These are phyloP conservation scores for Ciona savignyi DNA, from an alignment of 23 tunicate species.

Conservation along the genomic window DNA sequence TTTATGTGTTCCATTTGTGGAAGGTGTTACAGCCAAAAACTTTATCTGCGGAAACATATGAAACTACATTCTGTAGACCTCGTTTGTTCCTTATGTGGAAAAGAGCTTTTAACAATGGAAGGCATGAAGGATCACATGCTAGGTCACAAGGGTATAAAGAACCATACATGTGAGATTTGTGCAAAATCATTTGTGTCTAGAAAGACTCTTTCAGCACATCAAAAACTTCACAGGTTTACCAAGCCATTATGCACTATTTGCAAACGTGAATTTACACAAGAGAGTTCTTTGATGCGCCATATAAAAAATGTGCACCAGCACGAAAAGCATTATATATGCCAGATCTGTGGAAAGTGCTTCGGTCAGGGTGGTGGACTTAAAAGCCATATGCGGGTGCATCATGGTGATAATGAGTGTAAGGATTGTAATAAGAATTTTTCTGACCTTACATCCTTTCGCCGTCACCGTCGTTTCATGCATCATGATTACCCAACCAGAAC, in stretches of 20 bases:
- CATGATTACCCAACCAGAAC: neutral
- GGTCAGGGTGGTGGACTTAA: neutral
- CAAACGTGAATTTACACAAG: neutral
- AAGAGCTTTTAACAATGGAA: neutral
- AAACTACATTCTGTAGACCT: neutral
- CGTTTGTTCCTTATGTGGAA: neutral
- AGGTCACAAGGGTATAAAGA: neutral
- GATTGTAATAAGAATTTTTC: neutral
- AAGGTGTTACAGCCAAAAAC: neutral
- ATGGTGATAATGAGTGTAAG: neutral
- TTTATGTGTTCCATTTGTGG: neutral
- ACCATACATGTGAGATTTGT: neutral
- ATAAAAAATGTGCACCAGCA: neutral
- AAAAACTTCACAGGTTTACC: neutral
- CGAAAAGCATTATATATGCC: neutral
- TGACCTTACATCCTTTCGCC: neutral
- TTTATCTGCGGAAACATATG: neutral
- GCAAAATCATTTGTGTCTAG: neutral
- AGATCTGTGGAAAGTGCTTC: neutral
- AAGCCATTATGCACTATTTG: neutral
- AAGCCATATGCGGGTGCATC: neutral
- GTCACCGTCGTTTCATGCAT: neutral
- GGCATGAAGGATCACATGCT: neutral
- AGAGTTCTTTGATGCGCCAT: neutral
- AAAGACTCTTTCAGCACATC: neutral